Conservation (phyloP, 2,113 vertebrate species). For the Sinocyclocheilus anophthalmus region DNA sequence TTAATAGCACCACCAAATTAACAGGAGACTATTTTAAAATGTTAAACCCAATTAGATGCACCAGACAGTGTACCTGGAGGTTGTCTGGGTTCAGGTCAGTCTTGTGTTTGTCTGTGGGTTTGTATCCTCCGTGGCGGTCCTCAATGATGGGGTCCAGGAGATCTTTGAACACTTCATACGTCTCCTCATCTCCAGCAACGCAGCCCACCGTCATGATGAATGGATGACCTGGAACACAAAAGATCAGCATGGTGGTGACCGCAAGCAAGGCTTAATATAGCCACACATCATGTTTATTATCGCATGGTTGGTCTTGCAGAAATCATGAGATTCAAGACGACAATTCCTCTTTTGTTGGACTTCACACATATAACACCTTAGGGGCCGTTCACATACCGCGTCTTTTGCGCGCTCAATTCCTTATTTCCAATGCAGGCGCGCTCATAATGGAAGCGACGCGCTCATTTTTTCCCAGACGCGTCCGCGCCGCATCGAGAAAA, state of each 20-base stretch:
- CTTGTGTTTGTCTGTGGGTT: constrained; percentile 90
- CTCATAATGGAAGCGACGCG: too few species aligned
- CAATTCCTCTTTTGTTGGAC: neutral
- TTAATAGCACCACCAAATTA: constrained; percentile 35
- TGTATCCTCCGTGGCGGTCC: constrained; percentile 93
- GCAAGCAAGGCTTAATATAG: neutral
- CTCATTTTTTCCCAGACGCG: too few species aligned
- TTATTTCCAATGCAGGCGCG: too few species aligned
- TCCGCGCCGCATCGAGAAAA: too few species aligned
- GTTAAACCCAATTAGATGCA: neutral
- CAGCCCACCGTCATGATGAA: constrained; percentile 96
- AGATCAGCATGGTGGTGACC: neutral
- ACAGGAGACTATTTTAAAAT: neutral
- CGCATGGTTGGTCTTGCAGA: neutral
- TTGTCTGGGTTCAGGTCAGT: constrained; percentile 88
- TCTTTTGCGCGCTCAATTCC: too few species aligned
- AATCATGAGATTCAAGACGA: neutral
- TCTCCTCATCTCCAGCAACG: constrained; percentile 92
- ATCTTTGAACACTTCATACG: constrained; percentile 88
- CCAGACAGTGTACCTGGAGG: constrained; percentile 78
- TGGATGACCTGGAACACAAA: constrained; percentile 82
- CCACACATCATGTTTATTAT: neutral
- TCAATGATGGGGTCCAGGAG: constrained; percentile 92
- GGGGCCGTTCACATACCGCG: too few species aligned
- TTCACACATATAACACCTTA: neutral